Evolutionary conservation across 2,113 vertebrate genomes (phyloP), one percentile per base, ranked within the genome.

Genomic region (Myanophis thanlyinensis): DNA sequence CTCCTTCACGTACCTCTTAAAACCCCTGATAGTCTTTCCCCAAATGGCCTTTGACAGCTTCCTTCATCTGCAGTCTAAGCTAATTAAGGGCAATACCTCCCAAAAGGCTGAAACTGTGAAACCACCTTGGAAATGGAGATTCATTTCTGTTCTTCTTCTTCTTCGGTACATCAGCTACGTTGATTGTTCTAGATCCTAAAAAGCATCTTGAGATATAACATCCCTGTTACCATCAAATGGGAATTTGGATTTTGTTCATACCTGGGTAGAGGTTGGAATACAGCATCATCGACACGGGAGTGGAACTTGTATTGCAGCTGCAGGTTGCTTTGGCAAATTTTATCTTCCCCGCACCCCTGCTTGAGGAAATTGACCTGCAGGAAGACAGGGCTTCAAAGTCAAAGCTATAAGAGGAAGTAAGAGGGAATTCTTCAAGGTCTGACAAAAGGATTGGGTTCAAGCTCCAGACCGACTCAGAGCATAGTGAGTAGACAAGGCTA

Each of bases 281-380:
- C 98, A 0, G 97, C 97, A 12, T 98, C 97, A 0, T 97, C 95
- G 1, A 97, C 89, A 86, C 98, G 97, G 40, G 98, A 96, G 54
- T 98, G 98, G 97, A 99, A 99, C 93, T 96, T 98, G 94, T 40
- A 95, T 40, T 9, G 93, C 88, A 99, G 97, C 97, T 98, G 98
- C 94, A 99, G 96, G 95, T 99, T 99, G 97, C 99, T 99, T 97
- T 99, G 99, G 95, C 99, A 99, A 94, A 99, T 98, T 95, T 98
- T 98, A 97, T 99, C 99, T 0, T 95, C 96, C 27, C 99, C 99
- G 44, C 99, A 99, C 92, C 99, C 99, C 95, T 99, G 98, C 93
- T 98, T 98, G 90, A 99, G 96, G 94, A 99, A 99, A 96, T 99
- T 98, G 89, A 99, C 98, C 99, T 99, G 95, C 51, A 30, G 87